Base-by-base conservation (phyloP, 2,113 vertebrate species). In the Scartelaos histophorus region DNA sequence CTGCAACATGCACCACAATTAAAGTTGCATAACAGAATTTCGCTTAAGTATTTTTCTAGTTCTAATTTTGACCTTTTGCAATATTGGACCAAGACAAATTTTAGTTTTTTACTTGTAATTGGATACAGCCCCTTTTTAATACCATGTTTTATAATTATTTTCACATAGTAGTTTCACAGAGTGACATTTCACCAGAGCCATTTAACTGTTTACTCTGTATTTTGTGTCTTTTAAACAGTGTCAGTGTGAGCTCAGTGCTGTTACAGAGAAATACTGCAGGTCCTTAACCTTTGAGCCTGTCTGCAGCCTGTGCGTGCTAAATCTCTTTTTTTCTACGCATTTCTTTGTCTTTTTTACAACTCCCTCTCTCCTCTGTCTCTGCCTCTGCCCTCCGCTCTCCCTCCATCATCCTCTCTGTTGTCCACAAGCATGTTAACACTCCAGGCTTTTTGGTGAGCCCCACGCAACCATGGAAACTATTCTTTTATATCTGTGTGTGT, bases 391-490 rank as follows among this genome's bases (percentile, higher is more conserved):
- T 78, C 76, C 74, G 78, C 76, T 72, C 74, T 84, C 80, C 66
- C 81, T 86, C 86, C 82, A 86, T 87, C 84, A 80, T 86, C 66
- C 83, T 81, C 80, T 69, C 88, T 80, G 84, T 91, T 92, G 83
- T 94, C 82, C 81, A 56, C 75, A 71, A 86, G 46, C 78, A 25
- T 89, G 90, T 91, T 92, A 91, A 91, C 88, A 90, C 92, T 91
- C 71, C 82, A 85, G 73, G 84, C 92, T 86, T 92, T 89, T 88
- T 91, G 91, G 85, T 92, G 90, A 93, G 91, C 82, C 94, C 89
- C 90, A 75, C 73, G 89, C 84, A 84, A 75, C 91, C 71, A 82
- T 93, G 92, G 92, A 92, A 94, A 92, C 88, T 69, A 85, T 79
- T 79, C 75, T 86, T 84, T 85, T 89, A 82, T 88, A 71, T 34